A percentile compares a stretch with the other conserved stretches of the same genome.
Conservation (phyloP, 1,140 invertebrate genomes). For the Medauroidea extradentata region DNA sequence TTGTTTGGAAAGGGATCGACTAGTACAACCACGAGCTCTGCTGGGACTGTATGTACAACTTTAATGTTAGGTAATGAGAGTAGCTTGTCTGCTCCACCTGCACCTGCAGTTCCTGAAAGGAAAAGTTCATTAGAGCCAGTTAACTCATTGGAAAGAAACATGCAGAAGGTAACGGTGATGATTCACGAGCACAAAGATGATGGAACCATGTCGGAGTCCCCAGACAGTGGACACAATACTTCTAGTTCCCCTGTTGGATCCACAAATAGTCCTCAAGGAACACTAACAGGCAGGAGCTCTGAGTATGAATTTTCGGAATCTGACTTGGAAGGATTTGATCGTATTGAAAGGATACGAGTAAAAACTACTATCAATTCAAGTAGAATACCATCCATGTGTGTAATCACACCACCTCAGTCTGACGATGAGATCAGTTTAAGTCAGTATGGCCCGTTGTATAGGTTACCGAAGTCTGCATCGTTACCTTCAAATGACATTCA, state of each 20-base stretch:
- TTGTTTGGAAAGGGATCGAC: constrained; percentile 83
- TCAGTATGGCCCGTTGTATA: constrained; percentile 11
- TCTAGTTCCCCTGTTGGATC: constrained; percentile 76
- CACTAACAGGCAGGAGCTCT: constrained; percentile 58
- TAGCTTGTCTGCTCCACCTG: constrained; percentile 52
- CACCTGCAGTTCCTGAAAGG: constrained; percentile 33
- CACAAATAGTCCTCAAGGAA: constrained; percentile 52
- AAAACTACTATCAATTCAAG: constrained; percentile 84
- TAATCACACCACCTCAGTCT: constrained; percentile 81
- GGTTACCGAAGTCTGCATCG: neutral
- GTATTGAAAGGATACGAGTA: constrained; percentile 75
- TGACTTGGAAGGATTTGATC: constrained; percentile 76
- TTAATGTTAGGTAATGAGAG: constrained; percentile 53
- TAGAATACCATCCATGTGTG: constrained; percentile 87
- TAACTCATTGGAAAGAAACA: constrained; percentile 47
- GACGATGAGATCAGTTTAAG: constrained; percentile 64
- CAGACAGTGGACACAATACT: constrained; percentile 75
- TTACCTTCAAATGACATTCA: too few relatives aligned
- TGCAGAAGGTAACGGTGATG: constrained; percentile 47
- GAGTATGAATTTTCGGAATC: constrained; percentile 72
- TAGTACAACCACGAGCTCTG: constrained; percentile 83
- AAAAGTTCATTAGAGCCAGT: constrained; percentile 30
- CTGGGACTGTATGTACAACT: constrained; percentile 81
- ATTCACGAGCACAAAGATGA: constrained; percentile 56
- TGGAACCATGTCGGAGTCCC: constrained; percentile 48